Evolutionary conservation across 2,888 invertebrate species (phyloP), one percentile per base, ranked within the genome.

Genomic region (Pterostichus niger): DNA sequence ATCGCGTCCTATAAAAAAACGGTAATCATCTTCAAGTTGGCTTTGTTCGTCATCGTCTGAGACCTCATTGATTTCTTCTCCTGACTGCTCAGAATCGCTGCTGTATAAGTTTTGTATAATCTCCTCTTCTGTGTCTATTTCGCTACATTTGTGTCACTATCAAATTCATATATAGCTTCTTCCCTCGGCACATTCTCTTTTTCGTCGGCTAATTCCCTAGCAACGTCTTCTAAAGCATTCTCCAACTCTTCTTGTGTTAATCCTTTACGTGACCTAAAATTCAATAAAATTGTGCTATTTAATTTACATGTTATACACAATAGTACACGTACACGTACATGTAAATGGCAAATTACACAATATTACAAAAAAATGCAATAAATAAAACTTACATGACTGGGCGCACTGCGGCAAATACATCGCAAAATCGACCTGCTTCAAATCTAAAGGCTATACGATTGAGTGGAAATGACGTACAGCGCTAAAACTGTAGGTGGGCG

Each of bases 41-140:
- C 49, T 68, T 79, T 83, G 71, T 83, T 83, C 73, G 71, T 79
- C 17, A 68, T 79, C 59, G 35, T 77, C 83, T 59, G 59, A 82
- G 33, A 54, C n/a, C 44, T 82, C 46, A 68, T 71, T 73, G 73
- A 80, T 73, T 80, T 83, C 83, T 73, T 73, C 83, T 83, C 75
- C 80, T 59, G 64, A 81, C 44, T 84, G 81, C 54, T 84, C 82
- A 71, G 71, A 82, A 33, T 84, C 82, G 49, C 84, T 84, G 59
- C 73, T 82, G 35, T 84, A 82, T 59, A 75, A 24, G 56, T 75
- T 46, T 59, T 73, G n/a, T 80, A 44, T 71, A 10, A 77, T 49
- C 10, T 40, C 52, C 68, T 68, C 64, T 6, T 80, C 80, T 15
- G 7, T 59, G 11, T 78, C 54, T 52, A 61, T 54, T 9, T 52